phyloP scores from a whole-genome alignment of 30 jellyfish, hydroid and myxozoan genomes.

The Aurelia sp. region DNA sequence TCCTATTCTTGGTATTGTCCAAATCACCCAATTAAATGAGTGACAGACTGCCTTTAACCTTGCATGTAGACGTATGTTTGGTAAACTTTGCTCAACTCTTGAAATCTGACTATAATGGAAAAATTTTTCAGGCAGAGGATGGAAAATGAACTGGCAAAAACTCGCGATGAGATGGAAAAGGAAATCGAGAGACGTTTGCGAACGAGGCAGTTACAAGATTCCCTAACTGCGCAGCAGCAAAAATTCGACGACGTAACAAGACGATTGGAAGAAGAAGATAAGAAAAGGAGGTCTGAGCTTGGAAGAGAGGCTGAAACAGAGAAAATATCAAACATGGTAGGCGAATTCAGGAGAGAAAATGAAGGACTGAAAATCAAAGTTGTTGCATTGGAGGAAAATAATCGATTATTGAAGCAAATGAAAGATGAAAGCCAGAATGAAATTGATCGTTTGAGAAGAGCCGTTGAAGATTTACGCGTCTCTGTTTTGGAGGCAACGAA shows the following conservation, averaged over 20 bases:
- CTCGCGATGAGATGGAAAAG: constrained; percentile 92
- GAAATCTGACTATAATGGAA: too few species aligned
- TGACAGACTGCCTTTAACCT: too few species aligned
- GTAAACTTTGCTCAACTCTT: too few species aligned
- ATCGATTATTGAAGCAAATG: constrained; percentile 69
- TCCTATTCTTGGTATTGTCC: too few species aligned
- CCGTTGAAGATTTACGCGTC: constrained; percentile 79
- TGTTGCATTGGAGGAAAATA: constrained; percentile 80
- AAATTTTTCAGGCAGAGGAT: constrained; percentile 38
- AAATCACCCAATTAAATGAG: too few species aligned
- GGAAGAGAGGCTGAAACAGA: constrained; percentile 70
- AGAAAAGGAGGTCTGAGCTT: constrained; percentile 55
- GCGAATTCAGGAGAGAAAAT: constrained; percentile 80
- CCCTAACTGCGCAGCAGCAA: constrained; percentile 82
- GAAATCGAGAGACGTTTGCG: constrained; percentile 85
- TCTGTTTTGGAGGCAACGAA: constrained; percentile 55
- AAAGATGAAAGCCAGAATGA: constrained; percentile 94
- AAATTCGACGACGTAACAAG: constrained; percentile 82
- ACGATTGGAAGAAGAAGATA: constrained; percentile 86
- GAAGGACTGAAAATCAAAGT: constrained; percentile 85
- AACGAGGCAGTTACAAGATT: constrained; percentile 89
- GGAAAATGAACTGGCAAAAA: constrained; percentile 79
- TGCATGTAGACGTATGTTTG: too few species aligned
- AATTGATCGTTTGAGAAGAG: constrained; percentile 80
- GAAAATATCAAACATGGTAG: constrained; percentile 39